These are phyloP conservation scores for Pseudorasbora parva DNA, from an alignment of 2,113 vertebrate species.

Conservation along the genomic window DNA sequence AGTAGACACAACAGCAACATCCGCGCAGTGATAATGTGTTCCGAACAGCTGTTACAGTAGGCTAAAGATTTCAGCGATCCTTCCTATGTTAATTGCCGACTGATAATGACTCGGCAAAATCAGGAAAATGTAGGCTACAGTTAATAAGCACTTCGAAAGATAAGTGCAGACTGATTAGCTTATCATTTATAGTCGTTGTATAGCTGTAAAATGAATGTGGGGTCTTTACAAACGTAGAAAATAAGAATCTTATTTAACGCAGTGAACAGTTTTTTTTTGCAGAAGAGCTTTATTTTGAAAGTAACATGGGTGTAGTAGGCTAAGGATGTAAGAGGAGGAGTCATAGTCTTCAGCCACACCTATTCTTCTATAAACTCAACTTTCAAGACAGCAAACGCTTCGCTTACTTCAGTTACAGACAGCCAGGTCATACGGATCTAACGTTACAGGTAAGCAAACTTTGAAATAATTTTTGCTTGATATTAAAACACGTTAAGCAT, in stretches of 20 bases:
- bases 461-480: neutral
- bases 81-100: neutral
- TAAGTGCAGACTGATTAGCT: neutral
- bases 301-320: neutral
- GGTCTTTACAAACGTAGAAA: neutral
- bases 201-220: neutral
- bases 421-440: neutral
- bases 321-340: slow-evolving; percentile 4
- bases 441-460: neutral
- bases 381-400: neutral
- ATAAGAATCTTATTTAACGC: neutral
- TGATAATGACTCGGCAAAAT: neutral
- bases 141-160: too few relatives aligned
- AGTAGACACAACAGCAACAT: neutral
- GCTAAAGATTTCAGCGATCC: neutral
- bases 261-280: neutral
- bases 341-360: slow-evolving; percentile 16
- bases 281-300: neutral
- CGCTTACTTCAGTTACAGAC: neutral
- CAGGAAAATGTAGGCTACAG: neutral
- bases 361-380: neutral
- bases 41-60: neutral
- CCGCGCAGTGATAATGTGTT: neutral
- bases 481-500: neutral
- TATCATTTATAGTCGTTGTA: neutral